These are phyloP conservation scores for Hafferia zeledoni DNA, from an alignment of 2,797 vertebrate genomes.

Conservation along the genomic window DNA sequence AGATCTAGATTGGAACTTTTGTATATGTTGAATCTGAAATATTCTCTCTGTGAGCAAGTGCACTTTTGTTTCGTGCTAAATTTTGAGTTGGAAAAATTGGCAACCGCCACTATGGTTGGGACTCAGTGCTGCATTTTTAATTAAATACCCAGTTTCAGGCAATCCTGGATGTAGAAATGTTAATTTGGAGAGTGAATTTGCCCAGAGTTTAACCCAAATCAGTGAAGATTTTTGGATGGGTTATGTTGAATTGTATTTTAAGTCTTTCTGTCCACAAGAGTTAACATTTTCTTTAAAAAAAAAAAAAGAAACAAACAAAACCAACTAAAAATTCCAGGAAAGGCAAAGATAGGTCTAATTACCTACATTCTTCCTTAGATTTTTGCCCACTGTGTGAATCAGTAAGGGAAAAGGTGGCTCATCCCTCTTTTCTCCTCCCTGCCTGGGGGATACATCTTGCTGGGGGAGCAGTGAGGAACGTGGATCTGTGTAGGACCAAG, in stretches of 20 bases:
- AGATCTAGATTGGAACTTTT: neutral
- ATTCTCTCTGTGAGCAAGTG: neutral
- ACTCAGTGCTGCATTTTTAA: neutral
- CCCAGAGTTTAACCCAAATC: neutral
- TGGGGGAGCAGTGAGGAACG: neutral
- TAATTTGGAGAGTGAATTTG: neutral
- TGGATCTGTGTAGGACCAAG: accelerated
- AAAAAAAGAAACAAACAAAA: too few relatives aligned
- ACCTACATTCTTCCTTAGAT: neutral
- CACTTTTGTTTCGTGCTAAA: neutral
- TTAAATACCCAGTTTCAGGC: neutral
- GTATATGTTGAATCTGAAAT: neutral
- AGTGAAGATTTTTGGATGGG: neutral
- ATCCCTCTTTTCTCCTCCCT: neutral
- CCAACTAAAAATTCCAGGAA: neutral
- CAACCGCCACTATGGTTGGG: accelerated
- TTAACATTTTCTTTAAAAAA: neutral
- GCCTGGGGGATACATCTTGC: neutral
- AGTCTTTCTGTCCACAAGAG: neutral
- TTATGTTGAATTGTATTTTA: neutral
- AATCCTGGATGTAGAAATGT: neutral
- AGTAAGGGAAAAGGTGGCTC: neutral
- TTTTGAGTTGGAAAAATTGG: neutral
- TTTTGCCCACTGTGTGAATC: neutral
- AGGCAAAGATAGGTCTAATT: neutral